Evolutionary conservation across 2,797 vertebrate genomes (phyloP).

Genomic region (Carcharodon carcharias): DNA sequence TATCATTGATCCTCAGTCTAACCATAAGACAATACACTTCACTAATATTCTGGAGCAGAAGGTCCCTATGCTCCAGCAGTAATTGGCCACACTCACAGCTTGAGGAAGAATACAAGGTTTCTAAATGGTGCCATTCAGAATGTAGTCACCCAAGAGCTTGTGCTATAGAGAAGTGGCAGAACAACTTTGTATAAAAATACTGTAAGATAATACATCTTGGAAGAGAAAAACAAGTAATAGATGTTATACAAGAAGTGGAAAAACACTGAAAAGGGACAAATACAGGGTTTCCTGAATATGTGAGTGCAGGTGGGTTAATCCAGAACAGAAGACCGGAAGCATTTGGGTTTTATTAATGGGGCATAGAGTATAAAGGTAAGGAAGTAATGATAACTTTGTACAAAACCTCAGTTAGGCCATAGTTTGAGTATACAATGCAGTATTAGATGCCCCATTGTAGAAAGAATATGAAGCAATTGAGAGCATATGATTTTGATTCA

Average conservation of each 20-base stretch:
- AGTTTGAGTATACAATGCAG: not conserved
- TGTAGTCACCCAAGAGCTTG: not conserved
- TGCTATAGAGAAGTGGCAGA: not conserved
- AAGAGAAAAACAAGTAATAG: not conserved
- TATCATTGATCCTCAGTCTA: not conserved
- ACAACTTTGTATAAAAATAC: not conserved
- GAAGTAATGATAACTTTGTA: not conserved
- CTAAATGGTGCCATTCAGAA: not conserved
- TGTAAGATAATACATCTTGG: not conserved
- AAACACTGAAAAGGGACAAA: not conserved
- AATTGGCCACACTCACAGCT: not conserved
- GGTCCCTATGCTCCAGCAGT: not conserved
- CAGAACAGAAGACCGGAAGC: not conserved
- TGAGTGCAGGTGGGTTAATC: not conserved
- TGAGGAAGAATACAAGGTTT: not conserved
- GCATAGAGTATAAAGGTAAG: not conserved
- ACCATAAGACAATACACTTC: not conserved
- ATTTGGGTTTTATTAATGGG: not conserved
- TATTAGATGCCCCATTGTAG: not conserved
- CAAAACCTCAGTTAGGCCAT: not conserved
- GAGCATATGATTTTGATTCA: not conserved
- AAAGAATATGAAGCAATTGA: not conserved
- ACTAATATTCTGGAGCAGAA: not conserved
- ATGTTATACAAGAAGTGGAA: not conserved
- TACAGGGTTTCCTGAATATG: not conserved